Conservation (phyloP, 2,888 invertebrate genomes). For the Macaria notata region DNA sequence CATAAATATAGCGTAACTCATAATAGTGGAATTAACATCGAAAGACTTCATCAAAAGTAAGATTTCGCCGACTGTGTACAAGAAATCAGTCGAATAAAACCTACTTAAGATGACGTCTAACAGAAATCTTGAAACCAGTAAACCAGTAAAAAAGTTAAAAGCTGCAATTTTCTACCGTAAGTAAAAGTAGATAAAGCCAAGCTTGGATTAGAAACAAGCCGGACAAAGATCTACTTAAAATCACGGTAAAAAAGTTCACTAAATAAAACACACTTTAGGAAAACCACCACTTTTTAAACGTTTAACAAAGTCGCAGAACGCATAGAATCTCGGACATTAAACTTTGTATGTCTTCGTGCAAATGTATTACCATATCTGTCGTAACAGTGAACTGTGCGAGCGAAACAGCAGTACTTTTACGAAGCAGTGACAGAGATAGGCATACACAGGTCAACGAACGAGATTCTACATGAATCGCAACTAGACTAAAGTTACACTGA, state of each 20-base stretch:
- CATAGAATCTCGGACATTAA: no score
- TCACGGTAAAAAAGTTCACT: conserved; percentile 22
- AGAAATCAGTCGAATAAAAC: conserved; percentile 30
- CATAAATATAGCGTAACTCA: no score
- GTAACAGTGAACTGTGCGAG: no score
- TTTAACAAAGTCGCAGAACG: no score
- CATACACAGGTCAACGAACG: no score
- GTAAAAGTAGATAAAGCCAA: conserved; percentile 26
- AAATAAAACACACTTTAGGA: no score
- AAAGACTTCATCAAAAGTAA: conserved; percentile 30
- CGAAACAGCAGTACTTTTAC: no score
- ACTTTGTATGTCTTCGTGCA: no score
- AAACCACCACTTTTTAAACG: no score
- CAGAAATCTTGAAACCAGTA: neutral
- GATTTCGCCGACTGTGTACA: conserved; percentile 24
- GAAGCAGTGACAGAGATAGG: no score
- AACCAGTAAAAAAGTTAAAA: neutral
- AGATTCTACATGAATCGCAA: no score
- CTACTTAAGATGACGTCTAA: conserved; percentile 36
- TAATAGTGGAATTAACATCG: neutral
- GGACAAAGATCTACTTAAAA: conserved; percentile 44
- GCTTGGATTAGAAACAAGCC: conserved; percentile 32
- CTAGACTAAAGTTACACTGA: neutral
- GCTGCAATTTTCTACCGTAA: conserved; percentile 17
- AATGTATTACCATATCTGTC: no score